Evolutionary conservation across 2,113 vertebrate species (phyloP), one percentile per base, ranked within the genome.

Genomic region (Rhizomys pruinosus): DNA sequence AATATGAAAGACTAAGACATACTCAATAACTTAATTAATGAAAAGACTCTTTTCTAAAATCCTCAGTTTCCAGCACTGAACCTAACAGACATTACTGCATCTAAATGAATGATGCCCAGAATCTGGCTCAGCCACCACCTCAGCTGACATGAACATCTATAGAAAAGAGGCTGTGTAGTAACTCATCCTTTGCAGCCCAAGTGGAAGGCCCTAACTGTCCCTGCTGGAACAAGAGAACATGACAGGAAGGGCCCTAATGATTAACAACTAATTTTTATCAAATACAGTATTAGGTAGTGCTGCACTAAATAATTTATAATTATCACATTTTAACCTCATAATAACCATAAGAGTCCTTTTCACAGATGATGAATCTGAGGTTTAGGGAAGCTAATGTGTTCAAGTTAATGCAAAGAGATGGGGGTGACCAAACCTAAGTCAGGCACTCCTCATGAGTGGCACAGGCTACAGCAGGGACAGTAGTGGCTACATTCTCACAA

Each of bases 41-140:
- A 91, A 77, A 89, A 19, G 37, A 13, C 81, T 13, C 11, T 59
- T 79, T 59, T 79, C 94, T 94, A 5, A 44, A 92, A 92, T 92
- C 59, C n/a, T 91, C 64, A 79, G 68, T 23, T 44, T 94, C 68
- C 61, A 85, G 16, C 66, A 93, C 64, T 73, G 47, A 42, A 87
- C 25, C 64, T 34, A 77, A 59, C 34, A 82, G 4, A 84, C n/a
- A 55, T n/a, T n/a, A n/a, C n/a, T n/a, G 10, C n/a, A 71, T 9
- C 78, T 27, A 92, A 72, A 84, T 64, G 82, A 88, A 80, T 69
- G 29, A 74, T 52, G 13, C 44, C 68, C 57, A 52, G 17, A 69
- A 34, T 47, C 64, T 78, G 6, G 37, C 37, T 59, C 81, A 44
- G 81, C 34, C 22, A 3, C 63, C 63, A 90, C 82, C 76, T 32